Percentiles rank a stretch among this genome's conserved stretches.
phyloP scores from a whole-genome alignment of 1,140 invertebrate genomes.

The Leptinotarsa defecta region DNA sequence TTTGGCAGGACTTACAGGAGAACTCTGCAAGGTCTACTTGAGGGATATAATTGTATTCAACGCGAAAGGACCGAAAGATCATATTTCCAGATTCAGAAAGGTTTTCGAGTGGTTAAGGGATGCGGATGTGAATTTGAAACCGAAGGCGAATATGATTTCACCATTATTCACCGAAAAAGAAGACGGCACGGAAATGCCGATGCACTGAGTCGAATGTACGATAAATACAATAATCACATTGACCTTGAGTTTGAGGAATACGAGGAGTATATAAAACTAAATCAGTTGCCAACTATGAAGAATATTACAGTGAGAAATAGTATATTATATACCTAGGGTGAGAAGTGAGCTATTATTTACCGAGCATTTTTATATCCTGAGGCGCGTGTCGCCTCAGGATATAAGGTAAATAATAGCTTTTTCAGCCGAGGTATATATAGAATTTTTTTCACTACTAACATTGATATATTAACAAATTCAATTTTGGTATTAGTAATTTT shows the following conservation, averaged over 20 bases:
- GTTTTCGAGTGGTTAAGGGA: neutral
- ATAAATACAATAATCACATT: neutral
- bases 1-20: neutral
- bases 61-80: neutral
- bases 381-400: too few relatives aligned
- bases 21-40: neutral
- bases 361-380: too few relatives aligned
- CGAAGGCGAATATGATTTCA: too few relatives aligned
- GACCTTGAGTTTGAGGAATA: neutral
- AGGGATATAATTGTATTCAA: too few relatives aligned
- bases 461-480: too few relatives aligned
- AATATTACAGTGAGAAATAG: neutral
- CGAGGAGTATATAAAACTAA: neutral
- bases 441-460: too few relatives aligned
- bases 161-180: too few relatives aligned
- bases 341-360: too few relatives aligned
- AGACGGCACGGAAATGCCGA: conserved; percentile 6
- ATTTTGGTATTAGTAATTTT: too few relatives aligned
- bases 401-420: too few relatives aligned
- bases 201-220: neutral
- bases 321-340: too few relatives aligned
- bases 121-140: neutral
- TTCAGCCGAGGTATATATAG: too few relatives aligned
- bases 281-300: neutral
- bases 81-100: neutral